Conservation (phyloP, 2,797 vertebrate genomes). For the Chromobotia macracanthus region DNA sequence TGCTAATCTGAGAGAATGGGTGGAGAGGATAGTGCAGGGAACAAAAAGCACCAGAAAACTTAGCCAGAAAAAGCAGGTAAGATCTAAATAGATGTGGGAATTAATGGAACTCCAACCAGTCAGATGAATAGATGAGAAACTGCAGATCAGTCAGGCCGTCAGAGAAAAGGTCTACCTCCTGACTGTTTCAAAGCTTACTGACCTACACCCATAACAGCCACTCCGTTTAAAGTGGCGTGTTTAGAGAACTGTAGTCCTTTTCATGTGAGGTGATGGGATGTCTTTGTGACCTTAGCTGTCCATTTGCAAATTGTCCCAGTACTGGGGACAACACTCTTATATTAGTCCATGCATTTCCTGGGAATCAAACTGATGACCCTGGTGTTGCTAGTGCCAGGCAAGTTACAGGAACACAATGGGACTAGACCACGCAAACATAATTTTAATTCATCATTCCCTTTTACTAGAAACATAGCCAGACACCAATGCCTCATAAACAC, state of each 20-base stretch:
- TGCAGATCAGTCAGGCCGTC: background rate
- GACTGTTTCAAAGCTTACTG: conserved; percentile 61
- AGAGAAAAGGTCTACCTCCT: conserved; percentile 45
- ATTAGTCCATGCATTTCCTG: background rate
- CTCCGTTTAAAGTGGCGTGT: conserved; percentile 68
- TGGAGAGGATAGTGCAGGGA: conserved; percentile 52
- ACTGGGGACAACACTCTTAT: background rate
- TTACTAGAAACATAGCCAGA: background rate
- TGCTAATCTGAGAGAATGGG: conserved; percentile 57
- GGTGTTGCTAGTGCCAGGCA: background rate
- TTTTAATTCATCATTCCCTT: background rate
- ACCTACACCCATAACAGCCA: conserved; percentile 54
- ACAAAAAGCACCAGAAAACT: conserved; percentile 52
- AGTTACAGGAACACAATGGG: background rate
- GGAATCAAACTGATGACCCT: background rate
- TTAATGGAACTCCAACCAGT: conserved; percentile 32
- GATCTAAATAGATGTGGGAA: conserved; percentile 47
- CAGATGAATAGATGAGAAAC: conserved; percentile 33
- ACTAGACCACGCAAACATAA: background rate
- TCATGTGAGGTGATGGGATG: conserved; percentile 53
- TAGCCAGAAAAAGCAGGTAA: conserved; percentile 12
- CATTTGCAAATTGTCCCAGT: background rate
- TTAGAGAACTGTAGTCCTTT: conserved; percentile 47
- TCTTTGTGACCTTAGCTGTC: background rate
- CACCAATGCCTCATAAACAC: background rate